phyloP scores from a whole-genome alignment of 2,113 vertebrate genomes.

The Tupaia chinensis region DNA sequence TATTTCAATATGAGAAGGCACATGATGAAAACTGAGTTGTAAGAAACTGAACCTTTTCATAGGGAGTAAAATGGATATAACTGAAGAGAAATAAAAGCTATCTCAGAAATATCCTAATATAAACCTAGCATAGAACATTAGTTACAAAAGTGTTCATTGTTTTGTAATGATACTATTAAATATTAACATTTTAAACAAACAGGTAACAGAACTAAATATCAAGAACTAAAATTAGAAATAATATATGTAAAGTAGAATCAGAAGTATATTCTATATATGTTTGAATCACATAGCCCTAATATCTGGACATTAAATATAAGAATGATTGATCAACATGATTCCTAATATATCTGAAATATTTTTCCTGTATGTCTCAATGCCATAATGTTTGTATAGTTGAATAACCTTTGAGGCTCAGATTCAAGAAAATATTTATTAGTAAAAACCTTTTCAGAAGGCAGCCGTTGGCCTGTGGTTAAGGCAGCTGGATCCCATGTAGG shows the following conservation, averaged over 20 bases:
- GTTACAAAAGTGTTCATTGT: neutral
- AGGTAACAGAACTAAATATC: neutral
- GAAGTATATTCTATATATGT: neutral
- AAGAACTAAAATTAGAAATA: neutral
- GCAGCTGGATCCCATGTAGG: too few relatives aligned
- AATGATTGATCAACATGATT: neutral
- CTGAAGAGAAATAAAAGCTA: constrained; percentile 10
- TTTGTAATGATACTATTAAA: neutral
- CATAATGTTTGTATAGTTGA: neutral
- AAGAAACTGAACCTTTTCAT: constrained; percentile 7
- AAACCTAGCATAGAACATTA: neutral
- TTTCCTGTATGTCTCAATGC: neutral
- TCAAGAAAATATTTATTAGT: neutral
- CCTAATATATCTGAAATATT: neutral
- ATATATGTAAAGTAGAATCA: neutral
- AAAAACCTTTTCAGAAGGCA: neutral
- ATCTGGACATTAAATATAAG: neutral
- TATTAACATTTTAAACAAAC: neutral
- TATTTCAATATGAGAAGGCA: neutral
- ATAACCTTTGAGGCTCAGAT: neutral
- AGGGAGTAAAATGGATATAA: neutral
- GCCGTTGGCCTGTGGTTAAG: too few relatives aligned
- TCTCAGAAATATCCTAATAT: neutral
- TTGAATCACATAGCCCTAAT: neutral
- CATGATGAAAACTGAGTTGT: neutral